A percentile compares a stretch with the other conserved stretches of the same genome.
These are phyloP conservation scores for Bombyx huttoni DNA, from an alignment of 2,888 invertebrate genomes.

Conservation along the genomic window DNA sequence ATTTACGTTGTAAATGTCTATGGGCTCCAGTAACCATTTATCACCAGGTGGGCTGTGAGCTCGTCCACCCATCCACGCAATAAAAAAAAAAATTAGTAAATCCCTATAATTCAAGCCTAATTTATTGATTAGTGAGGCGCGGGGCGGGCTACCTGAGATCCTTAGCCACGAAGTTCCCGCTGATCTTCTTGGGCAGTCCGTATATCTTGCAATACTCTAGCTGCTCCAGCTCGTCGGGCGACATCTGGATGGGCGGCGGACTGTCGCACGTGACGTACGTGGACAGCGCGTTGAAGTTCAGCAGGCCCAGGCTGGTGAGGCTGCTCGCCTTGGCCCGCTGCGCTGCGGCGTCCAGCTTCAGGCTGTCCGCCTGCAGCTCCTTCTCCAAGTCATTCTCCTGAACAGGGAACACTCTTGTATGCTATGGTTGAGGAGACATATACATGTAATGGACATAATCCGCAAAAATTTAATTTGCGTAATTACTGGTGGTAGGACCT, in stretches of 20 bases:
- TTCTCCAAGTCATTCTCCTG: slow-evolving; percentile 63
- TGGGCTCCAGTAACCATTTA: no score
- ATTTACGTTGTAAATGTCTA: no score
- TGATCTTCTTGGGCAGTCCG: slow-evolving; percentile 79
- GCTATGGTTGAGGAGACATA: neutral
- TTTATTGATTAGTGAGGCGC: no score
- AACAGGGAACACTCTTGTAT: neutral
- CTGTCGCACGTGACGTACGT: slow-evolving; percentile 84
- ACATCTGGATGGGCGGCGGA: slow-evolving; percentile 85
- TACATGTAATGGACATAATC: no score
- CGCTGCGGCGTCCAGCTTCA: slow-evolving; percentile 33
- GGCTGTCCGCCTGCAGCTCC: slow-evolving; percentile 50
- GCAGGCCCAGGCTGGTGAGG: slow-evolving; percentile 41
- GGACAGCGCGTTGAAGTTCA: slow-evolving; percentile 68
- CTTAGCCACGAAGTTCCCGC: slow-evolving; percentile 79
- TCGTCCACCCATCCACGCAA: no score
- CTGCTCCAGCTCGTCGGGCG: slow-evolving; percentile 81
- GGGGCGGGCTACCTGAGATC: slow-evolving; percentile 53
- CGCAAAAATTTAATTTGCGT: no score
- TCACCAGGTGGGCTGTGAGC: no score
- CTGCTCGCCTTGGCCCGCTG: slow-evolving; percentile 50
- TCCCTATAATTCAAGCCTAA: no score
- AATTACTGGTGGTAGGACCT: no score
- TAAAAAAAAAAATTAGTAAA: no score
- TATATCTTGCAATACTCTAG: slow-evolving; percentile 79